Evolutionary conservation across 2,888 invertebrate species (phyloP), one percentile per base, ranked within the genome.

Genomic region (Pyrrhia umbra): DNA sequence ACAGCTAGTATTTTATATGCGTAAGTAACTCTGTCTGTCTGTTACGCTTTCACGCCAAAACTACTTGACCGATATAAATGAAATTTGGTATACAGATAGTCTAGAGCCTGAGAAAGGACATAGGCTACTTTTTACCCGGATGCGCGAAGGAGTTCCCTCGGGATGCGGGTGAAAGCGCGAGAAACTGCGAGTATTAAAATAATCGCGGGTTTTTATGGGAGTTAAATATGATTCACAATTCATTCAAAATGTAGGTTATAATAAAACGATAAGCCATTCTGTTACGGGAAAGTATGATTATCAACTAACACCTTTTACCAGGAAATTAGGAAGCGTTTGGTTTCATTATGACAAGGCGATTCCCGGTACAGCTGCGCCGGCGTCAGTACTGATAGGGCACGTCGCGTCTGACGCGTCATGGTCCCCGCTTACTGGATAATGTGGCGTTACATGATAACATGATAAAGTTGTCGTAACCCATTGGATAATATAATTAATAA

Each of bases 331-430:
- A 61, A 70, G 66, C 18, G 30, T 52, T 52, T 49, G 68, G 58
- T 63, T 52, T 58, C 49, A 56, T 39, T 65, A 62, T 62, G 54
- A 27, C 59, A 50, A 43, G 30, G 5, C 21, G 57, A 61, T 71
- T 65, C 54, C 62, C 50, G 46, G 62, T 68, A 70, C 69, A 77
- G 82, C 78, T 81, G 81, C 79, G 72, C 70, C 47, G 61, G 74
- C 76, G 77, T 67, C 75, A 81, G 79, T 81, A 81, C 58, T 72
- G 81, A 81, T 83, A 83, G 50, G 65, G 74, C 77, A 81, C 79
- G 79, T 68, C 56, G 74, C 49, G 75, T 63, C 63, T 45, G 42
- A 47, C 39, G 52, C 77, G 77, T 76, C 77, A 78, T 72, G 51
- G 75, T 80, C 66, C 78, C 75, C 70, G 55, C 69, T 73, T 49